Conservation (phyloP, 2,113 vertebrate genomes). For the Progne subis region DNA sequence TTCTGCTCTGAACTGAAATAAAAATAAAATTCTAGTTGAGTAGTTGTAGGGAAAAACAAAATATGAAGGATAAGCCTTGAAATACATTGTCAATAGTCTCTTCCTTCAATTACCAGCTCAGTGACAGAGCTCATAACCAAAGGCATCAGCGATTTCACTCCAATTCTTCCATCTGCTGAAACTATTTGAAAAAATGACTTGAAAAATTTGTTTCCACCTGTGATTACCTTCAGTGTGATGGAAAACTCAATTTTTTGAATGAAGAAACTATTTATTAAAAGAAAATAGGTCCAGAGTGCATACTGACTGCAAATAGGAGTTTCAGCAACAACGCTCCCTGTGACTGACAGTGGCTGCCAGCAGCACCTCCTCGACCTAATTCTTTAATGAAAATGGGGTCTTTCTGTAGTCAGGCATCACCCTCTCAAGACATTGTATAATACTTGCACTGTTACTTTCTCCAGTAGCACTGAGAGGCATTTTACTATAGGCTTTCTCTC, state of each 20-base stretch:
- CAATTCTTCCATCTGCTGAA: constrained; percentile 34
- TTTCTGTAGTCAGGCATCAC: neutral
- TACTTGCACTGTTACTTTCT: neutral
- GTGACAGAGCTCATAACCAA: neutral
- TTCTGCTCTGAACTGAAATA: neutral
- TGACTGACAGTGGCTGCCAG: neutral
- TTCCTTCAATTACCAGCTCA: neutral
- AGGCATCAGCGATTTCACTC: neutral
- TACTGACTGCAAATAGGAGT: neutral
- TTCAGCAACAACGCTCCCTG: neutral
- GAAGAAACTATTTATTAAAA: constrained; percentile 1
- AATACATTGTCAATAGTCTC: neutral
- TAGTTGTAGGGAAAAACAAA: constrained; percentile 16
- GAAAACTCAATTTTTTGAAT: constrained; percentile 1
- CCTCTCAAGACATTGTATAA: neutral
- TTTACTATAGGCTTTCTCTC: neutral
- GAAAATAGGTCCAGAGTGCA: neutral
- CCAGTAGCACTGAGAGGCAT: neutral
- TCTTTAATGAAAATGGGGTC: neutral
- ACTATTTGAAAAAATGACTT: constrained; percentile 40
- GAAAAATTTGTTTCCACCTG: constrained; percentile 28
- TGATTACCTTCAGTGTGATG: neutral
- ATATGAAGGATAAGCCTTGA: neutral
- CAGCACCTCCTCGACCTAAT: neutral
- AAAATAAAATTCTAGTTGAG: neutral